These are phyloP conservation scores for Podarcis cretensis DNA, from an alignment of 2,113 vertebrate species.

Conservation along the genomic window DNA sequence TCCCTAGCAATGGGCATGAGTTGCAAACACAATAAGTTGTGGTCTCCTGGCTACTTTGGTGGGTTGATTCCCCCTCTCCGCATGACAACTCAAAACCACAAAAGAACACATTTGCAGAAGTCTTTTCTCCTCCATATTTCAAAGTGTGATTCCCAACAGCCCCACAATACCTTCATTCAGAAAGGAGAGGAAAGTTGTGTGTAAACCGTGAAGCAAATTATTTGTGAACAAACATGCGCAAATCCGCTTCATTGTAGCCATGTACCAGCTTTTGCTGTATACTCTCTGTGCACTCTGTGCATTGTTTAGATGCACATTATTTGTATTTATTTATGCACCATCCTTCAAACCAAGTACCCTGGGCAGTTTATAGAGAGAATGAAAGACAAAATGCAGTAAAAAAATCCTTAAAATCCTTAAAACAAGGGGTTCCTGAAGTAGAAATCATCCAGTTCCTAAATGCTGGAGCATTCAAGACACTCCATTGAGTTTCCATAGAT, in stretches of 20 bases:
- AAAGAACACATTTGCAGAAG: background rate
- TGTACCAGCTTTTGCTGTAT: background rate
- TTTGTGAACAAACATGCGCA: background rate
- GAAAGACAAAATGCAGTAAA: too few relatives aligned
- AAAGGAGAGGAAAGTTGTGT: background rate
- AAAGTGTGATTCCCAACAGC: background rate
- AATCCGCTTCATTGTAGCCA: background rate
- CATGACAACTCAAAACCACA: too few relatives aligned
- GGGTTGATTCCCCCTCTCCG: too few relatives aligned
- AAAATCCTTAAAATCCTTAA: too few relatives aligned
- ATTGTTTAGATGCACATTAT: background rate
- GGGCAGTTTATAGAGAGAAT: too few relatives aligned
- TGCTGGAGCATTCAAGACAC: background rate
- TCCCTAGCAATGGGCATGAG: too few relatives aligned
- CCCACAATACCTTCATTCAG: background rate
- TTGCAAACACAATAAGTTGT: too few relatives aligned
- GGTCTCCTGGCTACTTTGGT: too few relatives aligned
- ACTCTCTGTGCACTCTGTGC: background rate
- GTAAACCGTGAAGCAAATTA: background rate
- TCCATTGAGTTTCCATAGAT: background rate
- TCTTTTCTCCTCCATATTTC: background rate
- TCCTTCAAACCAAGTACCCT: too few relatives aligned
- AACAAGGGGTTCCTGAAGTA: too few relatives aligned
- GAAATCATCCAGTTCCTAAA: background rate
- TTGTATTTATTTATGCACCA: too few relatives aligned